Conservation (phyloP, 1,140 invertebrate genomes). For the Tenebrio molitor region DNA sequence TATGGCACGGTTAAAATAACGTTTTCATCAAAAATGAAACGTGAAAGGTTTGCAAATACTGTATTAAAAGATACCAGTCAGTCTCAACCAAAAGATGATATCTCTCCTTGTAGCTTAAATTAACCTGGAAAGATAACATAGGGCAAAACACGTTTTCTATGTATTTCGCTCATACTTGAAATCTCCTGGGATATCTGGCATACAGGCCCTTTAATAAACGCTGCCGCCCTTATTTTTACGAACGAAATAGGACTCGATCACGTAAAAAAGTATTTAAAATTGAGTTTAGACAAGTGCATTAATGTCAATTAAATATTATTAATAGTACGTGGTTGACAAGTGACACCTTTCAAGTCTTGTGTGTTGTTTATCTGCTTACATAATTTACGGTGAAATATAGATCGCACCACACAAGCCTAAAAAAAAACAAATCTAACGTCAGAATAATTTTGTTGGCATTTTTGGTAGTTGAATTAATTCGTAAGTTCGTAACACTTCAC, state of each 20-base stretch:
- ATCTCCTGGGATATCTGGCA: neutral
- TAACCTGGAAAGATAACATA: conserved; percentile 25
- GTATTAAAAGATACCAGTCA: conserved; percentile 29
- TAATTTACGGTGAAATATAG: too few relatives aligned
- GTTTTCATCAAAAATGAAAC: conserved; percentile 30
- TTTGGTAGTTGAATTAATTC: too few relatives aligned
- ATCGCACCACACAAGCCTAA: too few relatives aligned
- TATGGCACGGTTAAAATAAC: conserved; percentile 15
- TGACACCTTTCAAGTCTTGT: too few relatives aligned
- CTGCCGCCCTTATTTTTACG: neutral
- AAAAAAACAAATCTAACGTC: too few relatives aligned
- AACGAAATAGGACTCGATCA: neutral
- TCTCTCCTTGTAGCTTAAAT: conserved; percentile 11
- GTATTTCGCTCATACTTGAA: conserved; percentile 5
- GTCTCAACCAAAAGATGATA: conserved; percentile 3
- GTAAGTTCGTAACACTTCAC: too few relatives aligned
- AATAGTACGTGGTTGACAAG: too few relatives aligned
- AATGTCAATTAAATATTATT: neutral
- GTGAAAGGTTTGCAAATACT: conserved; percentile 21
- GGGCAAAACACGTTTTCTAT: conserved; percentile 29
- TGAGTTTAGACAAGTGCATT: neutral
- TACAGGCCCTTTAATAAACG: conserved; percentile 18
- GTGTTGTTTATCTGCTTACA: too few relatives aligned
- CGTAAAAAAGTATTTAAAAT: neutral
- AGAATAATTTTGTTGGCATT: too few relatives aligned